A percentile compares a stretch with the other conserved stretches of the same genome.
Evolutionary conservation across 2,113 vertebrate genomes (phyloP).

Genomic region (Psilopogon haemacephalus): DNA sequence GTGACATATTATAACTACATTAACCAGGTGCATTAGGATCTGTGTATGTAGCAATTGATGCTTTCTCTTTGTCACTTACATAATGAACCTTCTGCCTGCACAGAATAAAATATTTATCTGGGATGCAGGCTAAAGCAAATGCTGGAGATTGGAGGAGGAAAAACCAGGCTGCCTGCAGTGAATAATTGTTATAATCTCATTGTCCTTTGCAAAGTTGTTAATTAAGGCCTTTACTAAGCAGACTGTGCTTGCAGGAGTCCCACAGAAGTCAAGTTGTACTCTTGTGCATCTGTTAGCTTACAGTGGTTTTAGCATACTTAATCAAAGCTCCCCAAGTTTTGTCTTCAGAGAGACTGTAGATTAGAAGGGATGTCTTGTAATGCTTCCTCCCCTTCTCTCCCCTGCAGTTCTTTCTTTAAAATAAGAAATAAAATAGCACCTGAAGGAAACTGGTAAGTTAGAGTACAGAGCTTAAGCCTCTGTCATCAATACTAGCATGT

Average conservation of each 20-base stretch:
- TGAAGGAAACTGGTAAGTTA: neutral
- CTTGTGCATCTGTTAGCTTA: constrained; percentile 25
- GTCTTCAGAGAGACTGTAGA: neutral
- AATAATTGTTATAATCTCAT: constrained; percentile 70
- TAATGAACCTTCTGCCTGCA: constrained; percentile 60
- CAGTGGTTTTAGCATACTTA: neutral
- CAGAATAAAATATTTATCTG: constrained; percentile 65
- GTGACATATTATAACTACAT: constrained; percentile 59
- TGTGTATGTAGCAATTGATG: constrained; percentile 28
- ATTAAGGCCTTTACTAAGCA: constrained; percentile 60
- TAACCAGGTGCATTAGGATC: constrained; percentile 61
- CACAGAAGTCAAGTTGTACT: constrained; percentile 35
- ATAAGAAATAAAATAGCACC: neutral
- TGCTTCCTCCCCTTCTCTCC: neutral
- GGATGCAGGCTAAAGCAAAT: constrained; percentile 49
- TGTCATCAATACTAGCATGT: neutral
- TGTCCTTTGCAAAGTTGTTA: constrained; percentile 70
- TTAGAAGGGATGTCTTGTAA: neutral
- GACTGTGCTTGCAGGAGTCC: constrained; percentile 57
- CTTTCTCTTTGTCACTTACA: constrained; percentile 59
- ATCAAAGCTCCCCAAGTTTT: neutral
- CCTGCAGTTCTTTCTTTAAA: neutral
- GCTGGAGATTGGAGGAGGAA: constrained; percentile 16
- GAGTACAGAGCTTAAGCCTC: neutral
- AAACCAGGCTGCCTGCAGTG: constrained; percentile 54